Evolutionary conservation across 2,797 vertebrate genomes (phyloP), one percentile per base, ranked within the genome.

Genomic region (Smutsia gigantea): DNA sequence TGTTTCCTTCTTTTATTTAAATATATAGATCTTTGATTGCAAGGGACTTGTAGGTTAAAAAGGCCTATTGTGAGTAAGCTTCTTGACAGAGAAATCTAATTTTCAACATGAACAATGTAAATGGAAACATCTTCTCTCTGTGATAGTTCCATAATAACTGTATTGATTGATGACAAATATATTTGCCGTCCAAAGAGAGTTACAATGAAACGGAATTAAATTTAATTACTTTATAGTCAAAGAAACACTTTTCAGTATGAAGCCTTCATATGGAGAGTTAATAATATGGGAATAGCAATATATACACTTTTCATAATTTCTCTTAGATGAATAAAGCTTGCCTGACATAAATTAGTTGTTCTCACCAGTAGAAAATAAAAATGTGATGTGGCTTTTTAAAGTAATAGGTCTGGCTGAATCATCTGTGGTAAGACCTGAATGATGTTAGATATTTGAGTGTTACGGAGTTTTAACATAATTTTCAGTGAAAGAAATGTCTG

Each of bases 21-120:
- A 57, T 51, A n/a, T 72, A 39, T 4, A 93, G 53, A 75, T 72
- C 46, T 84, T 93, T 93, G 75, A 94, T 90, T 87, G 37, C 61
- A 92, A 72, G 66, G 61, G n/a, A 66, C 64, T 86, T 85, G 31
- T 66, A 90, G 85, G 57, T 96, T 95, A 31, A 87, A 97, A 94
- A 68, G 27, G 72, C 34, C 23, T 84, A 7, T 90, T 72, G 23
- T 66, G 71, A 93, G 11, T 92, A 34, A 88, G 51, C 61, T 64
- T 81, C 42, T 95, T 90, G 71, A 90, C 68, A 84, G 77, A 83
- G 53, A 85, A 96, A 87, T 95, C 75, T 89, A 64, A 94, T 90
- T 86, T 92, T 92, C 71, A 69, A 10, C 37, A 39, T 61, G 34
- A 94, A 84, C 46, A 83, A 25, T 31, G 7, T 81, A 84, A 88